Conservation (phyloP, 2,113 vertebrate genomes). For the Atlantisia rogersi region DNA sequence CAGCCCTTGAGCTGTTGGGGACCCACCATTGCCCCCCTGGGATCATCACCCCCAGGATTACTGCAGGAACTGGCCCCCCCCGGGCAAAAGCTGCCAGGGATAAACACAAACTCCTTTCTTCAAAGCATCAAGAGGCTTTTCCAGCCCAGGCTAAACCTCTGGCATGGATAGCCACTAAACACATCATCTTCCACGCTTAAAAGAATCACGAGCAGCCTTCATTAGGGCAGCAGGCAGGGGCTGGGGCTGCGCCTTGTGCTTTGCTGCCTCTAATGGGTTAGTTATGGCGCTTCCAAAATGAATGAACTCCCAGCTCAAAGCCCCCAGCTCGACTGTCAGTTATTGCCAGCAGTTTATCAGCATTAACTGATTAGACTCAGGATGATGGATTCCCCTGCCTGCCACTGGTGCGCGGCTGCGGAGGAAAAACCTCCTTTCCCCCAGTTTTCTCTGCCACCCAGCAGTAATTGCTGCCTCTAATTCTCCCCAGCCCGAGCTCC, state of each 20-base stretch:
- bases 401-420: background rate
- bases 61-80: background rate
- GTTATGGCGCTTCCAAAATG: slow-evolving; percentile 70
- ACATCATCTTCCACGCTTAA: slow-evolving; percentile 40
- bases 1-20: accelerated
- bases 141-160: background rate
- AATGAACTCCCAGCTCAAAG: slow-evolving; percentile 69
- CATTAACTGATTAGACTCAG: slow-evolving; percentile 79
- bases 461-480: slow-evolving; percentile 44
- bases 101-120: background rate
- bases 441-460: background rate
- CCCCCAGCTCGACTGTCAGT: slow-evolving; percentile 75
- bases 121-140: background rate
- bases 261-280: slow-evolving; percentile 35
- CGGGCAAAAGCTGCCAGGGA: background rate
- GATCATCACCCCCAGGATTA: accelerated
- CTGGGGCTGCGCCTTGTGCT: slow-evolving; percentile 21
- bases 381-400: slow-evolving; percentile 78
- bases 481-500: background rate
- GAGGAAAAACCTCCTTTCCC: slow-evolving; percentile 11
- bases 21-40: no score
- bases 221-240: slow-evolving; percentile 22
- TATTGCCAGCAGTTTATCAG: slow-evolving; percentile 84
- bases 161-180: slow-evolving; percentile 36
- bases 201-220: slow-evolving; percentile 36